Conservation (phyloP, 1,140 invertebrate species). For the Drosophila lini region DNA sequence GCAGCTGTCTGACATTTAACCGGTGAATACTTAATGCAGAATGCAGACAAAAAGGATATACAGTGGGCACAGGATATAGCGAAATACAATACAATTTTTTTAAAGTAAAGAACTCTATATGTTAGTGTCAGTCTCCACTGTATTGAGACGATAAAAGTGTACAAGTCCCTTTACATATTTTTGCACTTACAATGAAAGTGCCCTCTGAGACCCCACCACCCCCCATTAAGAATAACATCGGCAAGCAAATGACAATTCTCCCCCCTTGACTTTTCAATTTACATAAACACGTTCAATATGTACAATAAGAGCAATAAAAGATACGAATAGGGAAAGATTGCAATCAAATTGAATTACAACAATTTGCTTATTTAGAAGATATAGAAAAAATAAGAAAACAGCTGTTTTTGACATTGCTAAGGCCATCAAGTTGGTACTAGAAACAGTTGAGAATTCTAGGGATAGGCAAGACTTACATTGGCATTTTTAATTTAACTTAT, state of each 20-base stretch:
- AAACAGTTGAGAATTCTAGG: not conserved
- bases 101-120: not conserved
- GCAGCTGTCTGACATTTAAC: not conserved
- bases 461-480: not conserved
- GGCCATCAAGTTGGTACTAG: not conserved
- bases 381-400: not conserved
- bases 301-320: not conserved
- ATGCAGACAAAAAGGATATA: constrained; percentile 4
- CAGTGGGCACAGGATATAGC: not conserved
- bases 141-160: not conserved
- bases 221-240: constrained; percentile 2
- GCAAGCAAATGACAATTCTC: constrained; percentile 10
- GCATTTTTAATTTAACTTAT: no score
- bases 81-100: not conserved
- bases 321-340: not conserved
- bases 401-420: not conserved
- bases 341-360: constrained; percentile 1
- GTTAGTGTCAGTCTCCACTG: not conserved
- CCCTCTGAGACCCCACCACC: not conserved
- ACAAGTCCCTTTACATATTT: constrained; percentile 21
- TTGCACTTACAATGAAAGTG: constrained; percentile 10
- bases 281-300: constrained; percentile 24
- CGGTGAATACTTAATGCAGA: constrained; percentile 20
- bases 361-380: not conserved
- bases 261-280: constrained; percentile 17